These are phyloP conservation scores for Osmerus mordax DNA, from an alignment of 2,113 vertebrate genomes.

Conservation along the genomic window DNA sequence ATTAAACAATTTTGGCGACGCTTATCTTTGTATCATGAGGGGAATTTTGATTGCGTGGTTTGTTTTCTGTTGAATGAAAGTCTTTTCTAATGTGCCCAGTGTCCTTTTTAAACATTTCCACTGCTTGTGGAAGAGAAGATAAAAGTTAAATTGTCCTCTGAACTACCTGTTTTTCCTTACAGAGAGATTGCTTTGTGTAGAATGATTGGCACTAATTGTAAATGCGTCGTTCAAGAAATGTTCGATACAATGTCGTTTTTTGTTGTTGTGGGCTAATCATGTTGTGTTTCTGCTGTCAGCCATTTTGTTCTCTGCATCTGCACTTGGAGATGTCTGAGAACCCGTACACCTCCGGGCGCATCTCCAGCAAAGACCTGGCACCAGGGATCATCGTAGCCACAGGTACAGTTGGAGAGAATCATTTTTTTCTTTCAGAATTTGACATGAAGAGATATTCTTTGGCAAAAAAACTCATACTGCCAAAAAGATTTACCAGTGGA, in stretches of 20 bases:
- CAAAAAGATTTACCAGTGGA: no score
- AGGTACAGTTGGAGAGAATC: constrained; percentile 67
- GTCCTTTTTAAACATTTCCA: constrained; percentile 54
- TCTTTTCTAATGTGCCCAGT: constrained; percentile 59
- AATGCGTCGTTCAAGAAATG: constrained; percentile 39
- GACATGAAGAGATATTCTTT: no score
- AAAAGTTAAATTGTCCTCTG: constrained; percentile 56
- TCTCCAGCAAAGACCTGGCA: constrained; percentile 88
- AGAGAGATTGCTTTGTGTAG: constrained; percentile 31
- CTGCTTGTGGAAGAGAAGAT: constrained; percentile 32
- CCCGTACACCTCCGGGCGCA: constrained; percentile 89
- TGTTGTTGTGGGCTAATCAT: constrained; percentile 27
- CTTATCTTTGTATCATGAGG: constrained; percentile 66
- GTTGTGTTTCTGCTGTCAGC: constrained; percentile 70
- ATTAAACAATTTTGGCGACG: constrained; percentile 61
- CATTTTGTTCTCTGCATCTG: constrained; percentile 92
- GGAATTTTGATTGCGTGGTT: constrained; percentile 73
- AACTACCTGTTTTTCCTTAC: constrained; percentile 48
- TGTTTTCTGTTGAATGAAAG: constrained; percentile 64
- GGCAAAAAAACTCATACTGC: no score
- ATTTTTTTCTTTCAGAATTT: no score
- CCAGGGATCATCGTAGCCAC: constrained; percentile 91
- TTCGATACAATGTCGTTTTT: constrained; percentile 35
- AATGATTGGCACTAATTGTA: constrained; percentile 47
- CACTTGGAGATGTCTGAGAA: constrained; percentile 92